Evolutionary conservation across 2,113 vertebrate species (phyloP).

Genomic region (Sakesphorus luctuosus): DNA sequence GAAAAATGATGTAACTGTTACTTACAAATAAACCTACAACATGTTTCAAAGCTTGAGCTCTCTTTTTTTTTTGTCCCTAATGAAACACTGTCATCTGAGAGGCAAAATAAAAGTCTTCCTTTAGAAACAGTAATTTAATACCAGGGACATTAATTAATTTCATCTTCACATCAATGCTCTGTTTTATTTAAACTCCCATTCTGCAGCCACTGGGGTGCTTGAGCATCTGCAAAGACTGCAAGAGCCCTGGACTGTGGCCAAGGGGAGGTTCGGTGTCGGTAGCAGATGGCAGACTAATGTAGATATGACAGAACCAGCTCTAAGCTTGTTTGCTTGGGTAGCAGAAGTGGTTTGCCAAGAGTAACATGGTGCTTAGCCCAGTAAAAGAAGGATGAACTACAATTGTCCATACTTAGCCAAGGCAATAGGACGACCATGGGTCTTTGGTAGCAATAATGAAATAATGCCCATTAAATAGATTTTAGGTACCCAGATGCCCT

Average conservation of each 20-base stretch:
- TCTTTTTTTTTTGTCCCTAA: background rate
- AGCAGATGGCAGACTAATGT: conserved; percentile 37
- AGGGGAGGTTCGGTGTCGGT: background rate
- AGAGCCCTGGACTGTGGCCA: conserved; percentile 31
- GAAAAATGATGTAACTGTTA: background rate
- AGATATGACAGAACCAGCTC: conserved; percentile 10
- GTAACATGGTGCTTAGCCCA: background rate
- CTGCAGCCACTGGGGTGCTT: conserved; percentile 33
- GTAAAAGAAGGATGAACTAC: background rate
- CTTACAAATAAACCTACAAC: conserved; percentile 3
- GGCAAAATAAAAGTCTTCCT: conserved; percentile 26
- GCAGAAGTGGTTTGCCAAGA: background rate
- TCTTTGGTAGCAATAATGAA: background rate
- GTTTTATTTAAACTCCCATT: conserved; percentile 51
- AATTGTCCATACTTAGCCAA: background rate
- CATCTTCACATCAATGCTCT: conserved; percentile 52
- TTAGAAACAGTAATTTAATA: conserved; percentile 46
- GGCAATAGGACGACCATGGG: background rate
- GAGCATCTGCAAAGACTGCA: conserved; percentile 39
- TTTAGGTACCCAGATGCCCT: background rate
- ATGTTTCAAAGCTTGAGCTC: background rate
- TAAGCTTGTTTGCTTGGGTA: background rate
- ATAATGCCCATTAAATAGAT: background rate
- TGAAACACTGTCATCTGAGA: conserved; percentile 29
- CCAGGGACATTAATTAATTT: conserved; percentile 59